Evolutionary conservation across 2,888 invertebrate species (phyloP).

Genomic region (Strigamia maritima): DNA sequence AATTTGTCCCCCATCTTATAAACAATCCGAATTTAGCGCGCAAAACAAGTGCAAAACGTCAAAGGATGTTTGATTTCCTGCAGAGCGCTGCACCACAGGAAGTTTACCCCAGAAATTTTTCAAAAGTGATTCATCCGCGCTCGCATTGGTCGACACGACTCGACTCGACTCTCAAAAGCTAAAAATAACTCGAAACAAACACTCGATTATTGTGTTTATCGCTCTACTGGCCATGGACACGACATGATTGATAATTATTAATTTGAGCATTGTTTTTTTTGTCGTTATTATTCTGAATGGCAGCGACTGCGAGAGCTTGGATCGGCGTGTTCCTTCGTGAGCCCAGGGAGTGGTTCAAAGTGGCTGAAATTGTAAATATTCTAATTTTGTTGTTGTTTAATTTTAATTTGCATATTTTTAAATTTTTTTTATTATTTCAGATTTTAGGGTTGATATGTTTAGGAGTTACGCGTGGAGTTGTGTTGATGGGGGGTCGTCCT

Average conservation of each 20-base stretch:
- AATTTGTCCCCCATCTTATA: no score
- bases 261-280: not conserved
- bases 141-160: not conserved
- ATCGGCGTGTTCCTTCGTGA: not conserved
- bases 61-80: not conserved
- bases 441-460: not conserved
- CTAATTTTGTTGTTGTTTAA: not conserved
- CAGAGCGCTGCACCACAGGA: not conserved
- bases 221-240: not conserved
- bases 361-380: not conserved
- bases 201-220: not conserved
- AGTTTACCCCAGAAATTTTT: not conserved
- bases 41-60: not conserved
- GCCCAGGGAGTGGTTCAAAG: not conserved
- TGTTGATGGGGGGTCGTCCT: conserved; percentile 24
- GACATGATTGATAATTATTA: not conserved
- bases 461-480: not conserved
- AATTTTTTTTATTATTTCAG: not conserved
- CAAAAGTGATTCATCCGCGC: not conserved
- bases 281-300: not conserved
- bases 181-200: not conserved
- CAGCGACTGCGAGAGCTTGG: not conserved
- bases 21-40: no score
- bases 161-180: no score
- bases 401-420: not conserved